Percentiles rank a stretch among this genome's conserved stretches.
phyloP scores from a whole-genome alignment of 92 coral and sea anemone genomes.

The Porites cylindrica region DNA sequence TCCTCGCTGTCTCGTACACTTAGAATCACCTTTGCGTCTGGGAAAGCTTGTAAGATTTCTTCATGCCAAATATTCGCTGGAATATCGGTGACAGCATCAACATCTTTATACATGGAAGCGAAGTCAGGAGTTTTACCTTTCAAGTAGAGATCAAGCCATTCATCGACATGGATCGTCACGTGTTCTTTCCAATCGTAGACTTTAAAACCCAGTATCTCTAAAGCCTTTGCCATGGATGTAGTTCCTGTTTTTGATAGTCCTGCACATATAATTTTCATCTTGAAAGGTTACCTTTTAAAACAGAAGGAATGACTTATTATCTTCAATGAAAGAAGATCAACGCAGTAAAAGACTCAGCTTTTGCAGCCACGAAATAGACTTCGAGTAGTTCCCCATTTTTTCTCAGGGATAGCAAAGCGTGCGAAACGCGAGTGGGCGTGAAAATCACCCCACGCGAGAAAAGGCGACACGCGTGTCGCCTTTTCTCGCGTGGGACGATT shows the following conservation, averaged over 20 bases:
- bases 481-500: too few species aligned
- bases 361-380: too few species aligned
- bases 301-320: too few species aligned
- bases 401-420: too few species aligned
- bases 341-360: too few species aligned
- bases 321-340: too few species aligned
- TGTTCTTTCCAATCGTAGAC: constrained; percentile 54
- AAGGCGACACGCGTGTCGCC: too few species aligned
- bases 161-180: constrained; percentile 32
- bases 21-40: constrained; percentile 10
- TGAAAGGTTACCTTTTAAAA: too few species aligned
- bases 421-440: too few species aligned
- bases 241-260: constrained; percentile 60
- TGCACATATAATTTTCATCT: too few species aligned
- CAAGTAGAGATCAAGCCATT: constrained; percentile 17
- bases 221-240: constrained; percentile 50
- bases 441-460: too few species aligned
- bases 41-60: background rate
- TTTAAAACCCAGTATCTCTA: constrained; percentile 41
- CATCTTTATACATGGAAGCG: background rate
- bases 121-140: constrained; percentile 40
- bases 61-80: constrained; percentile 24
- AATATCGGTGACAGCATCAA: constrained; percentile 49
- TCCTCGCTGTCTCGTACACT: constrained; percentile 18
- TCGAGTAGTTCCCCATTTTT: too few species aligned